Percentiles rank a stretch among this genome's conserved stretches.
These are phyloP conservation scores for Phrynocephalus forsythii DNA, from an alignment of 2,797 vertebrate species.

Conservation along the genomic window DNA sequence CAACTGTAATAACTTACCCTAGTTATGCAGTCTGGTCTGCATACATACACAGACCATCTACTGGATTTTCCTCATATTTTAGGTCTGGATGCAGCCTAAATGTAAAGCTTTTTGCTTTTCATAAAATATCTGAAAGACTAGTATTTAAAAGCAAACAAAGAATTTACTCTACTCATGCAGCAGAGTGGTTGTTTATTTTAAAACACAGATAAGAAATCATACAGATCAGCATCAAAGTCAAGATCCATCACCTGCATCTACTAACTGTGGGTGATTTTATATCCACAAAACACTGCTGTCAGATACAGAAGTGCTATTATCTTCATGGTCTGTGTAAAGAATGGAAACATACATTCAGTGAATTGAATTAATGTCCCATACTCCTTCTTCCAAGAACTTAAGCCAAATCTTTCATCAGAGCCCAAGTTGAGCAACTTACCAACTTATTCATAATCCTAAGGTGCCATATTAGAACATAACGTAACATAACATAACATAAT, in stretches of 20 bases:
- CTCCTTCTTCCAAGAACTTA: background rate
- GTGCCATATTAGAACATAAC: background rate
- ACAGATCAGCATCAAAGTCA: background rate
- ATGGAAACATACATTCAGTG: constrained; percentile 1
- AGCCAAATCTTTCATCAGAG: constrained; percentile 14
- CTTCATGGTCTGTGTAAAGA: background rate
- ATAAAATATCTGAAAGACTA: background rate
- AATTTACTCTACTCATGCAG: background rate
- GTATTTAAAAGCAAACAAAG: background rate
- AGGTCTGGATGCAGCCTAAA: no score
- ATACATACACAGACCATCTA: background rate
- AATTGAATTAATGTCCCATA: background rate
- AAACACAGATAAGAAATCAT: background rate
- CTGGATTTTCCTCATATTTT: background rate
- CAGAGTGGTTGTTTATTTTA: background rate
- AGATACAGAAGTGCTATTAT: constrained; percentile 1
- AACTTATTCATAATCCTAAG: background rate
- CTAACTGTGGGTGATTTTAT: background rate
- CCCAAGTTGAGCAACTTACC: background rate
- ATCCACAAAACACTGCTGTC: background rate
- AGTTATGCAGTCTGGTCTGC: background rate
- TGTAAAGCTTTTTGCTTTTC: background rate
- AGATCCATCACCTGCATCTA: background rate
- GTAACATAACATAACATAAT: no score
- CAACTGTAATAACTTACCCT: background rate